Percentiles rank a stretch among this genome's conserved stretches.
Conservation (phyloP, 2,888 invertebrate species). For the Caenorhabditis sinica region DNA sequence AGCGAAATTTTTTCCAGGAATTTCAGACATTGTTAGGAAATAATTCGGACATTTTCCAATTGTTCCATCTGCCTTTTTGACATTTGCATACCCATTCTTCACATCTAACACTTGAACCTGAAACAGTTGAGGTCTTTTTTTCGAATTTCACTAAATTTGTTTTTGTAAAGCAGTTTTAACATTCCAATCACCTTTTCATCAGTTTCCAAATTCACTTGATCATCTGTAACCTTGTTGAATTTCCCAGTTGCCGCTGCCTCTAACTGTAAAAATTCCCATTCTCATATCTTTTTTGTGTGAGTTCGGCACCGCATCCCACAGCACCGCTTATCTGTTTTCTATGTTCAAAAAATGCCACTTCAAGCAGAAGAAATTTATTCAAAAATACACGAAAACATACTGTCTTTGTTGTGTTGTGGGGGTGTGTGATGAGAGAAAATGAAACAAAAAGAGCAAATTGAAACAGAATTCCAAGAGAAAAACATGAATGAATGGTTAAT, state of each 20-base stretch:
- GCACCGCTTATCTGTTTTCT: slow-evolving; percentile 21
- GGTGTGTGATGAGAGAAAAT: slow-evolving; percentile 24
- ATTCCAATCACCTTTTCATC: slow-evolving; percentile 64
- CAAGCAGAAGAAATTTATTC: slow-evolving; percentile 67
- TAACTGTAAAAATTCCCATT: slow-evolving; percentile 48
- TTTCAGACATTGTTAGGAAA: slow-evolving; percentile 60
- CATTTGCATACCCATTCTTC: slow-evolving; percentile 53
- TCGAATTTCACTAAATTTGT: no score
- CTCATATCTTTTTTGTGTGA: neutral
- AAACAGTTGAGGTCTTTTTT: neutral
- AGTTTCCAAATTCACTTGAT: slow-evolving; percentile 54
- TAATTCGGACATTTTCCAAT: slow-evolving; percentile 67
- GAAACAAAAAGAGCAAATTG: slow-evolving; percentile 15
- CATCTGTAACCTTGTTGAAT: slow-evolving; percentile 51
- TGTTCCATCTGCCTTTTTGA: slow-evolving; percentile 59
- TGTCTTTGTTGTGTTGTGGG: slow-evolving; percentile 40
- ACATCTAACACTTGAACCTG: slow-evolving; percentile 57
- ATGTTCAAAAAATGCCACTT: slow-evolving; percentile 40
- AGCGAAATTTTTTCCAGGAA: slow-evolving; percentile 67
- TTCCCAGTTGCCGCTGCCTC: slow-evolving; percentile 55
- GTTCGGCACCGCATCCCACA: slow-evolving; percentile 56
- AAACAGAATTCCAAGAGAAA: slow-evolving; percentile 4
- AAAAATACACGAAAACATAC: slow-evolving; percentile 63
- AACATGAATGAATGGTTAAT: neutral
- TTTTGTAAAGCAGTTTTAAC: no score